Evolutionary conservation across 2,113 vertebrate genomes (phyloP).

Genomic region (Sceloporus tristichus): DNA sequence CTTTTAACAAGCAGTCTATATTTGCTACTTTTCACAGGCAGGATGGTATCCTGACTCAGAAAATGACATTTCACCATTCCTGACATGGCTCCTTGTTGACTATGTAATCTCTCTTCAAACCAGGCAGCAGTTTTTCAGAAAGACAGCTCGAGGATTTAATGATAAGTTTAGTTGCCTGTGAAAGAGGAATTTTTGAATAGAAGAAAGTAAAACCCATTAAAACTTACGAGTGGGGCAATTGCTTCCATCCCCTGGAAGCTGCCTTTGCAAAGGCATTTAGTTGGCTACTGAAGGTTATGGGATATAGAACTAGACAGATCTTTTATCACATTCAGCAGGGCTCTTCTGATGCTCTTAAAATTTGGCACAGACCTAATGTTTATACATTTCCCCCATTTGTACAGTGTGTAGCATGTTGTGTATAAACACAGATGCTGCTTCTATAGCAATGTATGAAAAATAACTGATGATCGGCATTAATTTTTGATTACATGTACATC

Average conservation of each 20-base stretch:
- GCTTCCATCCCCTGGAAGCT: background rate
- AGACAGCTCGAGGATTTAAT: background rate
- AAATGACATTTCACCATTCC: background rate
- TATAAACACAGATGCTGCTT: slow-evolving; percentile 47
- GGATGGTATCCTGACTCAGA: background rate
- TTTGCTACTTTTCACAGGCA: background rate
- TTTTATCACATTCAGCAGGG: background rate
- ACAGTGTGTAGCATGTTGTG: slow-evolving; percentile 23
- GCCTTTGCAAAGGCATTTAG: background rate
- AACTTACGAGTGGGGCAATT: background rate
- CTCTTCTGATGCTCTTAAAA: slow-evolving; percentile 18
- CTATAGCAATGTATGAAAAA: slow-evolving; percentile 47
- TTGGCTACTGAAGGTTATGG: background rate
- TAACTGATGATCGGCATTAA: slow-evolving; percentile 35
- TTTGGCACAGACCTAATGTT: slow-evolving; percentile 21
- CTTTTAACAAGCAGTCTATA: background rate
- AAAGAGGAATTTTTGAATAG: background rate
- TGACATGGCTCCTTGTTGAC: background rate
- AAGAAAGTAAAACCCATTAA: background rate
- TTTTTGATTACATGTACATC: slow-evolving; percentile 32
- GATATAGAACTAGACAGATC: background rate
- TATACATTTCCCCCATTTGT: slow-evolving; percentile 14
- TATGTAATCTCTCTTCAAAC: background rate
- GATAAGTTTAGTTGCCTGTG: background rate
- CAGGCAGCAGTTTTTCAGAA: slow-evolving; percentile 3